These are phyloP conservation scores for Harmothoe impar DNA, from an alignment of 2,888 invertebrate genomes.

Conservation along the genomic window DNA sequence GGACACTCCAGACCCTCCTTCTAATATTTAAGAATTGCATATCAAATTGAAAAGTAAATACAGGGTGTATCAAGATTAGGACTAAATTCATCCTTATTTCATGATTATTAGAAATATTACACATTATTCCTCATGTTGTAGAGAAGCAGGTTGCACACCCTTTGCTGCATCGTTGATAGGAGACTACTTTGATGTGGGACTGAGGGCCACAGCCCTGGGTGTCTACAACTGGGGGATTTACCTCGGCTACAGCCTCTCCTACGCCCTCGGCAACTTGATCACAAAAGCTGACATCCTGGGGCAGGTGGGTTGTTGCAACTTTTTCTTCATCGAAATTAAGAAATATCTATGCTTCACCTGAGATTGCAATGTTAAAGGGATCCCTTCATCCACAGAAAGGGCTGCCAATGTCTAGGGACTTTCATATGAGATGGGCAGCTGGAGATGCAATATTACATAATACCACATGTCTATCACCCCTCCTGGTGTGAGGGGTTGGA, in stretches of 20 bases:
- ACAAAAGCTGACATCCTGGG: constrained; percentile 78
- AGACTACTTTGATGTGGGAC: constrained; percentile 82
- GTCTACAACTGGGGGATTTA: constrained; percentile 98
- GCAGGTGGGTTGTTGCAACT: constrained; percentile 73
- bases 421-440: too few relatives aligned
- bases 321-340: not conserved
- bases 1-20: too few relatives aligned
- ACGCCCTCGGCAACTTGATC: constrained; percentile 89
- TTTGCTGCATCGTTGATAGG: constrained; percentile 80
- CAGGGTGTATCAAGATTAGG: not conserved
- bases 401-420: too few relatives aligned
- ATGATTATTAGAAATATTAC: not conserved
- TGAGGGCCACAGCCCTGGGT: constrained; percentile 93
- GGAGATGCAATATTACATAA: too few relatives aligned
- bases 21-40: too few relatives aligned
- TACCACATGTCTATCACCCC: too few relatives aligned
- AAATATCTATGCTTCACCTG: not conserved
- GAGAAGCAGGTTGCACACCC: constrained; percentile 84
- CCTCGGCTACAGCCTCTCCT: constrained; percentile 95
- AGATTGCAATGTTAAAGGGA: not conserved
- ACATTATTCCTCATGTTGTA: constrained; percentile 17
- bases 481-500: too few relatives aligned
- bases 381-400: not conserved
- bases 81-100: too few relatives aligned
- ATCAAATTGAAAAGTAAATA: not conserved